phyloP scores from a whole-genome alignment of 2,113 vertebrate species.

The Phoenicopterus ruber region DNA sequence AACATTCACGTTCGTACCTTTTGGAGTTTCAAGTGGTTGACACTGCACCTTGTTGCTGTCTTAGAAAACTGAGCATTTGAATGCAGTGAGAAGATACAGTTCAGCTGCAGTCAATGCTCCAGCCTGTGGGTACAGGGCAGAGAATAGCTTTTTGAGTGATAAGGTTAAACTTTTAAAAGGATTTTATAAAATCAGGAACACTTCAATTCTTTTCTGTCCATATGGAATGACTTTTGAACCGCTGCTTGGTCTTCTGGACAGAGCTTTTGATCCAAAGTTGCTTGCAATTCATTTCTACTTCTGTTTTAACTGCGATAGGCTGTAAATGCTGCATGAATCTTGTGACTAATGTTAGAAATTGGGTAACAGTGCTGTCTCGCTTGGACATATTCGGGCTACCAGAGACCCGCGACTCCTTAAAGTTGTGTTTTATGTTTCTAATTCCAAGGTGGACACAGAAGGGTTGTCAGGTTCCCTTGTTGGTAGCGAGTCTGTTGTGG shows the following conservation, averaged over 20 bases:
- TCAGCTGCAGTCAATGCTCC: neutral
- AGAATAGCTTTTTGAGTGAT: neutral
- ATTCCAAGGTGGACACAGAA: neutral
- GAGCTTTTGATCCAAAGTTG: neutral
- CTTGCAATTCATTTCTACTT: neutral
- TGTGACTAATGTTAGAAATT: neutral
- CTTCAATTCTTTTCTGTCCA: neutral
- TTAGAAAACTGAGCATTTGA: neutral
- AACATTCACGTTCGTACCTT: neutral
- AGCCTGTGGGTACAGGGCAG: neutral
- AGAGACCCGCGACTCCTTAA: neutral
- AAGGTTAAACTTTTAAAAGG: neutral
- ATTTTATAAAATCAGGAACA: neutral
- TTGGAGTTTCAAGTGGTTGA: neutral
- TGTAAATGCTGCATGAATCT: neutral
- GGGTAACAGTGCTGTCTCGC: neutral
- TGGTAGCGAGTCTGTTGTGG: accelerated
- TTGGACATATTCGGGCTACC: neutral
- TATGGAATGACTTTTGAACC: neutral
- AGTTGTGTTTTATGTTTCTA: neutral
- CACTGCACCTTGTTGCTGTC: neutral
- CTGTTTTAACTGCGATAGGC: neutral
- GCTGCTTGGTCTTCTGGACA: neutral
- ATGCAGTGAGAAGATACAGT: neutral
- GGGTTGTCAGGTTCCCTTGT: neutral